Evolutionary conservation across 2,797 vertebrate genomes (phyloP), one percentile per base, ranked within the genome.

Genomic region (Myoxocephalus aenaeus): DNA sequence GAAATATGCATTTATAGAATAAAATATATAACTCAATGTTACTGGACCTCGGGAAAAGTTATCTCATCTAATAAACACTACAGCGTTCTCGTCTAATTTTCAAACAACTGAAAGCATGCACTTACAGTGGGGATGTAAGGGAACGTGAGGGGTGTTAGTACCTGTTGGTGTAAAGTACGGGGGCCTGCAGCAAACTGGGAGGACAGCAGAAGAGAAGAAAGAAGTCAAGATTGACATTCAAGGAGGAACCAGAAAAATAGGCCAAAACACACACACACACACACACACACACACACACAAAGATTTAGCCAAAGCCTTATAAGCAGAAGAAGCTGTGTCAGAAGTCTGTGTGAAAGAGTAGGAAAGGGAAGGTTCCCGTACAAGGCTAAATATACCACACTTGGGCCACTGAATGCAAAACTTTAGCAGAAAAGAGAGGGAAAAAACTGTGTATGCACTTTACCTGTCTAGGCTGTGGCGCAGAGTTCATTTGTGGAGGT

Each of bases 401-500:
- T 67, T 48, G 15, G 6, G 2, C 70, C 27, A 66, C 22, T 29
- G 20, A 76, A 34, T 5, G 34, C 50, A 67, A 82, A 57, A 69
- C 5, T 17, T 22, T 5, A 15, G 7, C 2, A 56, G 27, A 14
- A 34, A 1, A 51, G 5, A 22, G 13, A 5, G 50, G n/a, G 57
- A 67, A 65, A 17, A 4, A 14, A 25, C 68, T 71, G 48, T 51
- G 34, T 32, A 7, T 56, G 29, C 82, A 70, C 25, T 73, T 85
- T 97, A 99, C 98, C 97, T 97, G 98, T 94, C 98, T 97, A 78
- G 97, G 95, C 89, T 98, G 98, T 85, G 97, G 97, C 95, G 97
- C 96, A 87, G 97, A 97, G 95, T 97, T 99, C 98, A 99, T 99
- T 97, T 97, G 97, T 95, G 96, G 96, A 93, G 96, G 95, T 92